Base-by-base conservation (phyloP, 1,140 invertebrate species). In the Lordiphosa collinella region DNA sequence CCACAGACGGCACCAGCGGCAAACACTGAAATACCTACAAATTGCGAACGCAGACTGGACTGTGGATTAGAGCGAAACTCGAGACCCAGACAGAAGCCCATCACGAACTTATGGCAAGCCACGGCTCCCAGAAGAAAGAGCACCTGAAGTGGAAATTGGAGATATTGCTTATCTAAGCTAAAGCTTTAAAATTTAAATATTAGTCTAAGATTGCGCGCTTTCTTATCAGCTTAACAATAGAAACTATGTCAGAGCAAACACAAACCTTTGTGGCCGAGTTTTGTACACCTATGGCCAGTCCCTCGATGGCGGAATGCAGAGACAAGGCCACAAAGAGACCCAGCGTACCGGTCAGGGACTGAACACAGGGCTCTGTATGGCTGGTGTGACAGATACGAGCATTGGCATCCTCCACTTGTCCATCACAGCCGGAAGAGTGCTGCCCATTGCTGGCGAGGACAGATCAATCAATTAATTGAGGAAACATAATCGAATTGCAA, bases 231-330 rank as follows among this genome's bases (percentile, higher is more conserved):
- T 18, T 16, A n/a, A 11, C 11, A 29, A 25, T 44, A 13, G 22
- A 13, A 59, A 66, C 55, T 56, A 46, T 82, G 75, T 57, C 76
- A 80, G 70, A 78, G 68, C 48, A 37, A 29, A n/a, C n/a, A 53
- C 71, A 41, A 90, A 88, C 95, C 93, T 90, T 94, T 91, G 1
- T 91, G 72, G 31, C 91, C 64, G 89, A 89, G 56, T 92, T 91
- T 73, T 94, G 93, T 25, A 97, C 89, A 1, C 96, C 96, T 72
- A 97, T 94, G 1, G 95, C 95, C 25, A 97, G 86, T 34, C 96
- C 95, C 89, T 97, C 96, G 16, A 97, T 91, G 2, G 95, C 85
- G 10, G 94, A 93, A 74, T 96, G 95, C 34, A 96, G 89, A 3
- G 94, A 93, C 5, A 96, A 88, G 0, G 95, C 95, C 5, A 93